Evolutionary conservation across 2,888 invertebrate genomes (phyloP), one percentile per base, ranked within the genome.

Genomic region (Carterocephalus palaemon): DNA sequence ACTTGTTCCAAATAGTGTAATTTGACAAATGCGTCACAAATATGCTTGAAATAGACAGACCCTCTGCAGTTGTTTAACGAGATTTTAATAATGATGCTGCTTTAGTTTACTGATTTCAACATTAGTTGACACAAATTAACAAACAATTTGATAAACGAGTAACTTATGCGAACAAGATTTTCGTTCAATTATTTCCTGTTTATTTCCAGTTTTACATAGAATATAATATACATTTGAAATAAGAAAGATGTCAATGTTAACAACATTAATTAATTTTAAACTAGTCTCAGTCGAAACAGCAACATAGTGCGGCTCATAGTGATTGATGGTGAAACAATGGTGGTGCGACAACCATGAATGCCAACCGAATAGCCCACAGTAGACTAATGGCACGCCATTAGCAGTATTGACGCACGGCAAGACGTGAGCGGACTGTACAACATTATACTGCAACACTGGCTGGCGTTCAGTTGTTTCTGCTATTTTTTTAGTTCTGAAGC

Each of bases 1-100:
- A 52, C 42, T 56, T 67, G 79, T 57, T 74, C 78, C 46, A 74
- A 78, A 80, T 78, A 67, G 64, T 54, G 57, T 64, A 63, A n/a
- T 67, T 71, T 69, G 64, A 59, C 56, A 61, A 71, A 64, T 71
- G 67, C 76, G 77, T 81, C 73, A 71, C 61, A 58, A 63, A 65
- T 67, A 65, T 64, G 66, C 70, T 67, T 65, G 57, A 51, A 53
- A 63, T 62, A 51, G 55, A 61, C 57, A 36, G 50, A 51, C n/a
- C 3, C n/a, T n/a, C n/a, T n/a, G n/a, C n/a, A n/a, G n/a, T 13
- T 34, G 13, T 7, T 33, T 17, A 15, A 22, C 3, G 5, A 22
- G 16, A 10, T 22, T 39, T 39, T 31, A n/a, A n/a, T 39, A 22
- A 31, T 7, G 22, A 39, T 16, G 24, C 16, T 39, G 12, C 7